These are phyloP conservation scores for Spongilla lacustris DNA, from an alignment of 37 sponge, comb jelly and placozoan species.

Conservation along the genomic window DNA sequence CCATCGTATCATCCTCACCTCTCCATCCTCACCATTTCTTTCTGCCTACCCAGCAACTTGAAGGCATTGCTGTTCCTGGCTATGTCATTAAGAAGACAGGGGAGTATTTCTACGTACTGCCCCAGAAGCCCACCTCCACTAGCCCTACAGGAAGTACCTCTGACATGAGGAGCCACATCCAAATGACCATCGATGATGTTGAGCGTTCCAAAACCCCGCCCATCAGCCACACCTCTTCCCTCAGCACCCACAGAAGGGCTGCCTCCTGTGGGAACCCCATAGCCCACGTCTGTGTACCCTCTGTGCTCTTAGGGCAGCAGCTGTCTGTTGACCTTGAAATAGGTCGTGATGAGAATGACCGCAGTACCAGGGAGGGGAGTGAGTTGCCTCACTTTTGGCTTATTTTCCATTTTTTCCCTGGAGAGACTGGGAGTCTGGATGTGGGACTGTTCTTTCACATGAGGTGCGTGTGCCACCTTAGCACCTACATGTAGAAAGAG, in stretches of 20 bases:
- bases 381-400: too few species aligned
- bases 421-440: too few species aligned
- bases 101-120: conserved; percentile 37
- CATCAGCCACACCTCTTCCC: conserved; percentile 1
- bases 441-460: too few species aligned
- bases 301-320: background rate
- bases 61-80: conserved; percentile 15
- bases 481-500: background rate
- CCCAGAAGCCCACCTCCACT: conserved; percentile 11
- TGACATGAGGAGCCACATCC: background rate
- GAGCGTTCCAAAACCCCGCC: conserved; percentile 33
- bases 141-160: too few species aligned
- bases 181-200: background rate
- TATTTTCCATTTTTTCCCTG: too few species aligned
- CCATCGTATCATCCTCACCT: too few species aligned
- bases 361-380: too few species aligned
- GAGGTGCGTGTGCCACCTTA: too few species aligned
- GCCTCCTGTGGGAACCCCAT: conserved; percentile 20
- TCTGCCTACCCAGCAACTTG: conserved; percentile 26
- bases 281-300: background rate
- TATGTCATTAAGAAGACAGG: conserved; percentile 13
- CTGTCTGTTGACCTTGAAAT: too few species aligned
- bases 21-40: background rate
- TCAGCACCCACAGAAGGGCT: conserved; percentile 27
- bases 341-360: too few species aligned